Conservation (phyloP, 1,140 invertebrate species). For the Panagrolaimus sp. region DNA sequence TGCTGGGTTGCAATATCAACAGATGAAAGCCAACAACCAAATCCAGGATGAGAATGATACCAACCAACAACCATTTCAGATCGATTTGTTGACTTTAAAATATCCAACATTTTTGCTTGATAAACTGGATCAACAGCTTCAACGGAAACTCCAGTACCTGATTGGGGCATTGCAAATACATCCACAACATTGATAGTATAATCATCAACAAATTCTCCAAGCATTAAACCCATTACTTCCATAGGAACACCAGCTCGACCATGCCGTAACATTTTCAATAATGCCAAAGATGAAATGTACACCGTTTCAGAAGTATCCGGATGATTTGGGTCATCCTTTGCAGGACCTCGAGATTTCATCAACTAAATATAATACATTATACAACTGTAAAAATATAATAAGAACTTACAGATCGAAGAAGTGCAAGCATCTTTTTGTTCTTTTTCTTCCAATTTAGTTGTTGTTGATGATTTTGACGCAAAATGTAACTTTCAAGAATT, state of each 20-base stretch:
- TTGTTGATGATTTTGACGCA: too few species aligned
- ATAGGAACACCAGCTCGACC: slow-evolving; percentile 95
- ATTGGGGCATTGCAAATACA: slow-evolving; percentile 99
- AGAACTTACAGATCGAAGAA: slow-evolving; percentile 7
- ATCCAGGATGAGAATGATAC: slow-evolving; percentile 98
- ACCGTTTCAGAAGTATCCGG: slow-evolving; percentile 34
- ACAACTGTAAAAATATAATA: neutral
- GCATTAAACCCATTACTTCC: slow-evolving; percentile 99
- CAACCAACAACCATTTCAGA: slow-evolving; percentile 99
- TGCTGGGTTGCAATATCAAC: slow-evolving; percentile 98
- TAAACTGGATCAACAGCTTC: slow-evolving; percentile 99
- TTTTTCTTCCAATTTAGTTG: too few species aligned
- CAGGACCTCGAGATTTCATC: neutral
- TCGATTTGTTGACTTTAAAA: slow-evolving; percentile 89
- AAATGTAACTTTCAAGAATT: too few species aligned
- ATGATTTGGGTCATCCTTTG: neutral
- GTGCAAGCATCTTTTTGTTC: neutral
- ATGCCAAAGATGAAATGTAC: slow-evolving; percentile 36
- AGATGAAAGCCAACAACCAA: slow-evolving; percentile 92
- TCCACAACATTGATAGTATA: slow-evolving; percentile 98
- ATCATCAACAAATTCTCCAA: slow-evolving; percentile 98
- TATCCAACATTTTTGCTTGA: slow-evolving; percentile 99
- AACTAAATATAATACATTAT: neutral
- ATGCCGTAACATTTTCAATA: slow-evolving; percentile 83
- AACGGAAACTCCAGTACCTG: slow-evolving; percentile 90